Conservation (phyloP, 2,888 invertebrate species). For the Chaitophorus viminalis region DNA sequence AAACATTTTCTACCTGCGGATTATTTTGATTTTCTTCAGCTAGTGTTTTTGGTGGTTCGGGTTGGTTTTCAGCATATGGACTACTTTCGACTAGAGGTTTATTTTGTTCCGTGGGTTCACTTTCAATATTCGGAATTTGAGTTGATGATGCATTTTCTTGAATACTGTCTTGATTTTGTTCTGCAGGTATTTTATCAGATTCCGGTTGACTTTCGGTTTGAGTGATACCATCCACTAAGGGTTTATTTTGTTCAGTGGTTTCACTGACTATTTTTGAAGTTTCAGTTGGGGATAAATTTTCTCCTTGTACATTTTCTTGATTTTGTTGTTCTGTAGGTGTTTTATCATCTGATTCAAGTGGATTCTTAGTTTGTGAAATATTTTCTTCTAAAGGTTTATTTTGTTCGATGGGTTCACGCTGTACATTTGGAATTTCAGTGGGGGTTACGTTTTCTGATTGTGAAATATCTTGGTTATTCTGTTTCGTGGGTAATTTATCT, state of each 20-base stretch:
- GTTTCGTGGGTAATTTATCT: background rate
- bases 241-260: background rate
- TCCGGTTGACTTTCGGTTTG: background rate
- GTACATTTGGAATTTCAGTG: background rate
- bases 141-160: slow-evolving; percentile 2
- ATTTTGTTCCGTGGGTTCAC: background rate
- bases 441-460: background rate
- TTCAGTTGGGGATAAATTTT: slow-evolving; percentile 9
- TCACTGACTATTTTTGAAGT: background rate
- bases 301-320: slow-evolving; percentile 2
- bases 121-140: slow-evolving; percentile 9
- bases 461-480: background rate
- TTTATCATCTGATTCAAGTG: background rate
- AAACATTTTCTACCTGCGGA: background rate
- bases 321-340: background rate
- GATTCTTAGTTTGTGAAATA: background rate
- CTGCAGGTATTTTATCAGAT: background rate
- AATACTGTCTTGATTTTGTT: background rate
- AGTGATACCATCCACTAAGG: background rate
- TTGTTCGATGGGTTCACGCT: background rate
- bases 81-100: background rate
- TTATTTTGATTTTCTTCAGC: background rate
- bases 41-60: background rate
- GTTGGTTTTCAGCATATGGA: background rate
- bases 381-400: background rate